A percentile compares a stretch with the other conserved stretches of the same genome.
These are phyloP conservation scores for Condylura cristata DNA, from an alignment of 2,113 vertebrate genomes.

Conservation along the genomic window DNA sequence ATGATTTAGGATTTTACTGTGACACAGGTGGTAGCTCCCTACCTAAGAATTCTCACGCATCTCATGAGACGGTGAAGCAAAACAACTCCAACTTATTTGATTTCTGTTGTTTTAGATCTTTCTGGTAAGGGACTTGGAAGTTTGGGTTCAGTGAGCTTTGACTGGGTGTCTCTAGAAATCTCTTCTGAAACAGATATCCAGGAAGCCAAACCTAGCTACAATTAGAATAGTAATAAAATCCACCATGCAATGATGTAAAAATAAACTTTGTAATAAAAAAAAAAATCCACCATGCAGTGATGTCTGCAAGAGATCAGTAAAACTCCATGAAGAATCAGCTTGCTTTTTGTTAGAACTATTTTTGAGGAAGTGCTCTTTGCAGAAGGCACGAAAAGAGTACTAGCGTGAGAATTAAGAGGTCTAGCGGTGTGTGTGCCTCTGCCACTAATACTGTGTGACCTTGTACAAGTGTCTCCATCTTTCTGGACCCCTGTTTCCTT, in stretches of 20 bases:
- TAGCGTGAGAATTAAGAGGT: neutral
- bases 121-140: conserved; percentile 56
- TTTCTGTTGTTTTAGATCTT: conserved; percentile 64
- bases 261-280: too few relatives aligned
- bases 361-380: neutral
- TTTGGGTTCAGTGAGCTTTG: conserved; percentile 55
- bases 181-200: conserved; percentile 50
- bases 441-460: neutral
- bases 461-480: neutral
- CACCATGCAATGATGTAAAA: too few relatives aligned
- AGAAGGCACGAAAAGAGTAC: neutral
- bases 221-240: neutral
- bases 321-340: neutral
- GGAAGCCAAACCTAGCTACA: conserved; percentile 38
- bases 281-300: too few relatives aligned
- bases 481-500: conserved; percentile 3
- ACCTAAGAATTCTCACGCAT: conserved; percentile 51
- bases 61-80: neutral
- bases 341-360: neutral
- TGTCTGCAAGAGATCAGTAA: neutral
- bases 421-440: neutral
- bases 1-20: conserved; percentile 65
- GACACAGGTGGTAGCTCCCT: conserved; percentile 45
- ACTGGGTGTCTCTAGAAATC: conserved; percentile 19
- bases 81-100: neutral